Conservation (phyloP, 2,113 vertebrate species). For the Triplophysa dalaica region DNA sequence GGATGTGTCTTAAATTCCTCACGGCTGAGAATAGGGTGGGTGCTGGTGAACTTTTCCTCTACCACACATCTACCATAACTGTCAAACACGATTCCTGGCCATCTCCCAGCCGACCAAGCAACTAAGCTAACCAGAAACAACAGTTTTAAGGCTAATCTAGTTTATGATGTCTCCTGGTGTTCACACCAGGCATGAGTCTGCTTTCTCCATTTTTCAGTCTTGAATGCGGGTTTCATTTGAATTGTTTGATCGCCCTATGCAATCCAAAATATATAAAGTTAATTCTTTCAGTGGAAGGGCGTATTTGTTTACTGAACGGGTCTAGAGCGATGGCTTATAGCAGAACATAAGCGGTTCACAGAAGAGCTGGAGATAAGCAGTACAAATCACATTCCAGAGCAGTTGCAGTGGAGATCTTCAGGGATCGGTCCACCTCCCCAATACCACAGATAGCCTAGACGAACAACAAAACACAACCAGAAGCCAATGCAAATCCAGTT, state of each 20-base stretch:
- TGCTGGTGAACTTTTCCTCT: background rate
- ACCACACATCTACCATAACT: background rate
- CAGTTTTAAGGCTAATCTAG: conserved; percentile 14
- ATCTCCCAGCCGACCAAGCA: background rate
- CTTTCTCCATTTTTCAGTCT: background rate
- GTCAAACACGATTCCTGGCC: background rate
- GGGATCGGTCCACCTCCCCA: conserved; percentile 31
- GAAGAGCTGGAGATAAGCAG: conserved; percentile 44
- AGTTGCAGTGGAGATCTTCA: conserved; percentile 30
- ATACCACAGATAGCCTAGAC: conserved; percentile 13
- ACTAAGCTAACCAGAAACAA: conserved; percentile 6
- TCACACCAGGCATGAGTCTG: background rate
- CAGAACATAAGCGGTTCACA: conserved; percentile 37
- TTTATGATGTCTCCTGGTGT: conserved; percentile 1
- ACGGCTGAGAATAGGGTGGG: background rate
- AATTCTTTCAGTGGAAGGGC: conserved; percentile 40
- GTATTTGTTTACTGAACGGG: conserved; percentile 44
- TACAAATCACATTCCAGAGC: conserved; percentile 39
- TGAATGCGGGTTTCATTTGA: conserved; percentile 2
- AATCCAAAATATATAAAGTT: conserved; percentile 49
- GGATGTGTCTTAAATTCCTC: conserved; percentile 42
- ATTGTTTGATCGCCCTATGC: conserved; percentile 45
- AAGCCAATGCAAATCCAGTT: conserved; percentile 1
- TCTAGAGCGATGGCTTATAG: conserved; percentile 26
- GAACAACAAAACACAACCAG: background rate